Conservation (phyloP, 2,113 vertebrate genomes). For the Perca flavescens region DNA sequence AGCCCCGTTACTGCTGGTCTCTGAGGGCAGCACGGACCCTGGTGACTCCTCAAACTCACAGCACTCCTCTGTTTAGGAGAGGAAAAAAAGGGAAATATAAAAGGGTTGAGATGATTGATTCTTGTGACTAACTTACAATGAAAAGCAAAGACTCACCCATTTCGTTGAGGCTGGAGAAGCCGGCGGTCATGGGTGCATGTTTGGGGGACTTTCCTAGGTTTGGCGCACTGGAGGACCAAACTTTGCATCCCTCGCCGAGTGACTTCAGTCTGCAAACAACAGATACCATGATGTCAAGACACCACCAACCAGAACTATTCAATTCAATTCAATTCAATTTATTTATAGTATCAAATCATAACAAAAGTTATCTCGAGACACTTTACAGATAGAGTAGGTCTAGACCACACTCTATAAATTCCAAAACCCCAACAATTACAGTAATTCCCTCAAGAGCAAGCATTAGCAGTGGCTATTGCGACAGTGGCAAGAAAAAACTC, state of each 20-base stretch:
- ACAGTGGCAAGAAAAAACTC: no score
- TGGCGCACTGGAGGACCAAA: constrained; percentile 93
- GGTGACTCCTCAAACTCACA: constrained; percentile 80
- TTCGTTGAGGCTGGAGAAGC: constrained; percentile 92
- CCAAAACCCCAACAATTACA: no score
- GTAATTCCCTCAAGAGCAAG: no score
- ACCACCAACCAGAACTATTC: background rate
- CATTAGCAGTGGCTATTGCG: no score
- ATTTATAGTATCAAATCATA: no score
- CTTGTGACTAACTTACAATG: background rate
- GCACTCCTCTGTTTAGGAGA: constrained; percentile 78
- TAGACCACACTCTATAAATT: no score
- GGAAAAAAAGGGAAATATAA: background rate
- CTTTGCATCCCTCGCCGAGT: constrained; percentile 89
- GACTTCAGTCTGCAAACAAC: constrained; percentile 86
- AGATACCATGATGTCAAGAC: background rate
- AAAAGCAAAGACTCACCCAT: constrained; percentile 86
- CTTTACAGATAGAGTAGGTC: no score
- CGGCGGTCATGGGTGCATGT: constrained; percentile 88
- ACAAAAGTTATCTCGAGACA: no score
- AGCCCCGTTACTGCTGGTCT: constrained; percentile 81
- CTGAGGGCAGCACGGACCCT: constrained; percentile 71
- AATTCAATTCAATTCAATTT: no score
- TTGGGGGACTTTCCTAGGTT: constrained; percentile 94
- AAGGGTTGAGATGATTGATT: background rate